phyloP scores from a whole-genome alignment of 2,797 vertebrate genomes.

The Sebastes itinus region DNA sequence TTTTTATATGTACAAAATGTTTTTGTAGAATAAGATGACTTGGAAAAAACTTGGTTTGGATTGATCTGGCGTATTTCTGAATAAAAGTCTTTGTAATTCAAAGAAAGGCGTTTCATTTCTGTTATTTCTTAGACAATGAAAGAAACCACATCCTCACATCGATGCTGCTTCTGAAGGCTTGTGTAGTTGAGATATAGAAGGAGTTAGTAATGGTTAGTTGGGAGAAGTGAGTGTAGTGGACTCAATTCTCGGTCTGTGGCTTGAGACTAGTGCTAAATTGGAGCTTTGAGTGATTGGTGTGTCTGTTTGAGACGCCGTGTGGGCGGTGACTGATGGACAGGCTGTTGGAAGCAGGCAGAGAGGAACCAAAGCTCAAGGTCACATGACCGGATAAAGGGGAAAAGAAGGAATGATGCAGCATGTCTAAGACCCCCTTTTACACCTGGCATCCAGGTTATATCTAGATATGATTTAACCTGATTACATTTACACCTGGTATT shows the following conservation, averaged over 20 bases:
- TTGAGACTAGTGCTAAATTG: background rate
- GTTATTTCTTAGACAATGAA: background rate
- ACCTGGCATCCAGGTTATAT: too few species aligned
- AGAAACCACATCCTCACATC: background rate
- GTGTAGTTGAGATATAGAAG: background rate
- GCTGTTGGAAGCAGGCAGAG: constrained; percentile 42
- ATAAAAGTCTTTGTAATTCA: constrained; percentile 60
- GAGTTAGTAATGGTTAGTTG: background rate
- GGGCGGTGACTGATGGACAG: constrained; percentile 64
- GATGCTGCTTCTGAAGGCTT: background rate
- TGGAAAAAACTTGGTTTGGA: constrained; percentile 9
- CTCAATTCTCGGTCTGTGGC: background rate
- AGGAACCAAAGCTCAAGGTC: constrained; percentile 29
- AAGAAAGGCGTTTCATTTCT: background rate
- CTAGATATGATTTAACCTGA: too few species aligned
- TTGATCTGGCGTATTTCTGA: constrained; percentile 32
- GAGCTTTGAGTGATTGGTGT: constrained; percentile 45
- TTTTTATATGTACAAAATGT: constrained; percentile 73
- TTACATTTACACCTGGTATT: too few species aligned
- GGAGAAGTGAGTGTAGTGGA: background rate
- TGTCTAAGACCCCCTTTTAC: background rate
- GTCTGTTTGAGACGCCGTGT: constrained; percentile 26
- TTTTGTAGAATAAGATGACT: constrained; percentile 73
- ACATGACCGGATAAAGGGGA: background rate
- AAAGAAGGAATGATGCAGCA: background rate